A percentile compares a stretch with the other conserved stretches of the same genome.
phyloP scores from a whole-genome alignment of 2,797 vertebrate species.

The Urocyon cinereoargenteus region DNA sequence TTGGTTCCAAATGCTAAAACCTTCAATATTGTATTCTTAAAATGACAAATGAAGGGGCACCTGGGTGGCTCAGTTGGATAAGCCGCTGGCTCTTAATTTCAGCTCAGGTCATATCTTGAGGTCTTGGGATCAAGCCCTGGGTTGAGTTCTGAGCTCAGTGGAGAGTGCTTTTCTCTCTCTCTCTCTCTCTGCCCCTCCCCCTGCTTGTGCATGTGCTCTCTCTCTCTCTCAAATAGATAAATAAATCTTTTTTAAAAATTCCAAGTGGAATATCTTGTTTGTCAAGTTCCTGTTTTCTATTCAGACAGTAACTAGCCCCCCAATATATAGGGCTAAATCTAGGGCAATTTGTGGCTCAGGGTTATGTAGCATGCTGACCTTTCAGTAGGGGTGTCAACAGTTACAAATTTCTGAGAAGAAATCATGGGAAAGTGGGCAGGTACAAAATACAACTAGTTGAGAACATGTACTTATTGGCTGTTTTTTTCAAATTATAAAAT shows the following conservation, averaged over 20 bases:
- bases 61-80: neutral
- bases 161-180: neutral
- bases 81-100: neutral
- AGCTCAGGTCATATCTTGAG: neutral
- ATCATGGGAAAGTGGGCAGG: neutral
- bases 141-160: neutral
- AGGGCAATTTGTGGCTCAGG: neutral
- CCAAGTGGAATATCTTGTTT: neutral
- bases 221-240: neutral
- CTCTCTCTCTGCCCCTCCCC: neutral
- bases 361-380: neutral
- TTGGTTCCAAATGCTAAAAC: neutral
- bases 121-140: neutral
- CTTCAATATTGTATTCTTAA: neutral
- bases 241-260: neutral
- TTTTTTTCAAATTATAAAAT: neutral
- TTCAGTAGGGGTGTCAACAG: neutral
- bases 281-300: neutral
- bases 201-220: neutral
- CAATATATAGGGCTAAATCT: neutral
- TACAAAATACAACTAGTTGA: neutral
- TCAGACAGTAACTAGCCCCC: neutral
- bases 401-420: slow-evolving; percentile 5
- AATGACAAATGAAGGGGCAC: neutral
- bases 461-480: neutral